Percentiles rank a stretch among this genome's conserved stretches.
These are phyloP conservation scores for Eleginops maclovinus DNA, from an alignment of 2,113 vertebrate genomes.

Conservation along the genomic window DNA sequence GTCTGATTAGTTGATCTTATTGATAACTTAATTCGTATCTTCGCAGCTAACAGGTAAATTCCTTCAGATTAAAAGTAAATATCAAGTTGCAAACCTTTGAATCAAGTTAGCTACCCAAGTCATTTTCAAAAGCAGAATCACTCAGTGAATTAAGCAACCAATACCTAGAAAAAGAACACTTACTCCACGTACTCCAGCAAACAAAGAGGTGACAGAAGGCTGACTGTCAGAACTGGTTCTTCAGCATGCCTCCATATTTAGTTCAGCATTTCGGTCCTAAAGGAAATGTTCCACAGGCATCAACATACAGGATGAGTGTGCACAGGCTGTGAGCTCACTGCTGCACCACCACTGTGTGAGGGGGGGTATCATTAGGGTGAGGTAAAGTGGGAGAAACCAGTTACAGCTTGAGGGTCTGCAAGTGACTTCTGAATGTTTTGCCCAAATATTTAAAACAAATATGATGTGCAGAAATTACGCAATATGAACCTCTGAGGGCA, in stretches of 20 bases:
- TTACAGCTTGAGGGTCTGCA: background rate
- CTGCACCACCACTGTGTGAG: constrained; percentile 32
- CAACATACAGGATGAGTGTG: constrained; percentile 35
- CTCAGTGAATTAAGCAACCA: background rate
- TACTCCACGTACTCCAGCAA: constrained; percentile 4
- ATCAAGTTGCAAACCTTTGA: background rate
- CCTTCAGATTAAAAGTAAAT: constrained; percentile 7
- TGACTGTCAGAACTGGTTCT: constrained; percentile 60
- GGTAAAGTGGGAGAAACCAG: constrained; percentile 9
- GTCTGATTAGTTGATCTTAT: too few relatives aligned
- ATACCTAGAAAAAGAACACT: background rate
- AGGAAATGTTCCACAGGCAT: constrained; percentile 33
- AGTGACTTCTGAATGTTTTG: background rate
- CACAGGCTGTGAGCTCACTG: constrained; percentile 34
- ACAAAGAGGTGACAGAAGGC: constrained; percentile 22
- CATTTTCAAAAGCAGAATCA: background rate
- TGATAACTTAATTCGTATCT: too few relatives aligned
- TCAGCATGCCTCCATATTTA: constrained; percentile 61
- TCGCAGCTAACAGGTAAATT: background rate
- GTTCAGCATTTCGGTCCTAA: background rate
- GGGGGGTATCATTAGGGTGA: constrained; percentile 22
- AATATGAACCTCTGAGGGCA: constrained; percentile 1
- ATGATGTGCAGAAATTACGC: background rate
- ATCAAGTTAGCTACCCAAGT: background rate
- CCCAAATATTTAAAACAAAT: background rate